A percentile compares a stretch with the other conserved stretches of the same genome.
Evolutionary conservation across 92 coral and sea anemone genomes (phyloP).

Genomic region (Siderastrea siderea): DNA sequence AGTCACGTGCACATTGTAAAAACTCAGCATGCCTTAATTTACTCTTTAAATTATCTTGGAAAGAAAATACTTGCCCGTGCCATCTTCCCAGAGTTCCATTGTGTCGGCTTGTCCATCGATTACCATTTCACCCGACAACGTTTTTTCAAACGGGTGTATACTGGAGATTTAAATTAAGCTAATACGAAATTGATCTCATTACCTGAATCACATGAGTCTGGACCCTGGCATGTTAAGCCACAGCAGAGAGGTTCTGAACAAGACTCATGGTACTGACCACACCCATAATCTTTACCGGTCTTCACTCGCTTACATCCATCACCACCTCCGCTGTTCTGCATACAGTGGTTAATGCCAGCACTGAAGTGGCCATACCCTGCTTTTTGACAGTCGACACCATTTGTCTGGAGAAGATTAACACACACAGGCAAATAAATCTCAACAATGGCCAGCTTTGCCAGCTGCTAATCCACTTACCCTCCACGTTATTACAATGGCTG

Average conservation of each 20-base stretch:
- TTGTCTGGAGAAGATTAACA: slow-evolving; percentile 60
- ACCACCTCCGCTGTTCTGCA: slow-evolving; percentile 64
- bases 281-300: slow-evolving; percentile 76
- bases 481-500: too few species aligned
- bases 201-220: slow-evolving; percentile 88
- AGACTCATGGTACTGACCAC: slow-evolving; percentile 76
- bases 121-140: too few species aligned
- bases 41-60: too few species aligned
- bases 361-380: slow-evolving; percentile 84
- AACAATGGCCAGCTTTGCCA: not conserved
- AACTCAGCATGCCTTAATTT: too few species aligned
- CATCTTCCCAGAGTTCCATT: too few species aligned
- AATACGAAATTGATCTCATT: not conserved
- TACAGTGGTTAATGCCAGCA: slow-evolving; percentile 90
- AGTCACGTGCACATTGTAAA: too few species aligned
- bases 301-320: slow-evolving; percentile 81
- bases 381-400: slow-evolving; percentile 79
- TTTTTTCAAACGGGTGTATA: too few species aligned
- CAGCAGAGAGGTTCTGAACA: slow-evolving; percentile 94
- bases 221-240: slow-evolving; percentile 79
- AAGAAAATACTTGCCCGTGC: too few species aligned
- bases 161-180: not conserved
- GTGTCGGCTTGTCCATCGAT: too few species aligned
- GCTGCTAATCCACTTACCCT: too few species aligned
- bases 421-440: not conserved